A percentile compares a stretch with the other conserved stretches of the same genome.
Conservation (phyloP, 2,888 invertebrate species). For the Apamea anceps region DNA sequence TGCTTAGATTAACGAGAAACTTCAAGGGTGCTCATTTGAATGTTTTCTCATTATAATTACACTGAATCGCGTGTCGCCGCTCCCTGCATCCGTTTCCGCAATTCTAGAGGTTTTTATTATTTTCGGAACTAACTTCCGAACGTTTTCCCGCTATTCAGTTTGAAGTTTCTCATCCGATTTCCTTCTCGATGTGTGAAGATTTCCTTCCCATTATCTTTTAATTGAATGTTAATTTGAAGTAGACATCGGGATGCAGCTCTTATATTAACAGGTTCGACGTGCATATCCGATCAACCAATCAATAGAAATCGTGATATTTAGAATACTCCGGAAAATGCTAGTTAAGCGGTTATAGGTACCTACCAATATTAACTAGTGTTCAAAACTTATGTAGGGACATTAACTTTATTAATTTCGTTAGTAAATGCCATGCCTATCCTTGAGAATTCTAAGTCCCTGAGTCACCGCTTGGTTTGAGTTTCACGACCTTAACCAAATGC, state of each 20-base stretch:
- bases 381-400: background rate
- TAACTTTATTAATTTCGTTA: background rate
- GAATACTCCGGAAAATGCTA: background rate
- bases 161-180: conserved; percentile 56
- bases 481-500: conserved; percentile 17
- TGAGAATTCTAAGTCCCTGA: conserved; percentile 8
- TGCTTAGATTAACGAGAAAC: conserved; percentile 16
- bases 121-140: conserved; percentile 51
- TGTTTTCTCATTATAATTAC: conserved; percentile 49
- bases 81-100: conserved; percentile 48
- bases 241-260: conserved; percentile 10
- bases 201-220: conserved; percentile 55
- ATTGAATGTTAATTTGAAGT: conserved; percentile 50
- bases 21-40: conserved; percentile 38
- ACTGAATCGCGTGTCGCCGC: conserved; percentile 50
- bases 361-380: background rate
- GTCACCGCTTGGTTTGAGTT: conserved; percentile 21
- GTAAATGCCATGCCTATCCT: conserved; percentile 1
- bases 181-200: conserved; percentile 48
- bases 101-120: conserved; percentile 43
- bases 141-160: conserved; percentile 46
- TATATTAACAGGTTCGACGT: conserved; percentile 11
- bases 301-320: conserved; percentile 1
- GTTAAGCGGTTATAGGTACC: background rate
- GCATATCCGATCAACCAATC: conserved; percentile 1